Evolutionary conservation across 2,113 vertebrate species (phyloP).

Genomic region (Salvelinus sp.): DNA sequence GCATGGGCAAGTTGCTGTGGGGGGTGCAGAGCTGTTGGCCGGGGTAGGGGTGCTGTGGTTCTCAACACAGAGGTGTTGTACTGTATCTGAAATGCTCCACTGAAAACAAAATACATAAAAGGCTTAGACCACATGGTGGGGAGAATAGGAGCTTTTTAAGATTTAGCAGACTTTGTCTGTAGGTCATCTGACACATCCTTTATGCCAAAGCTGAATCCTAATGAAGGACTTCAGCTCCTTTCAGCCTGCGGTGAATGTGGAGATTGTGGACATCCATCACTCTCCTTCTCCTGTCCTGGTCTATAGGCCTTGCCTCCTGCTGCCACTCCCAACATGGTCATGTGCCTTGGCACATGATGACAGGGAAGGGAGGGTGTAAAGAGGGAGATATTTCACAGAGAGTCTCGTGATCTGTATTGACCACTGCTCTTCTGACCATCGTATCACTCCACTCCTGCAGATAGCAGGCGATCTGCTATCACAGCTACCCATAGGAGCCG

Average conservation of each 20-base stretch:
- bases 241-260: neutral
- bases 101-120: neutral
- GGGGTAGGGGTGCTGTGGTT: too few relatives aligned
- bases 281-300: too few relatives aligned
- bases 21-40: too few relatives aligned
- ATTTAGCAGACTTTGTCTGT: neutral
- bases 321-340: too few relatives aligned
- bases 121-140: neutral
- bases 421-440: neutral
- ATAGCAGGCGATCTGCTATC: conserved; percentile 1
- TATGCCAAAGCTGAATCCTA: neutral
- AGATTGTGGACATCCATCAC: too few relatives aligned
- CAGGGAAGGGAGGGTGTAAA: neutral
- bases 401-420: conserved; percentile 10
- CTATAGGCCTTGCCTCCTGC: too few relatives aligned
- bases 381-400: conserved; percentile 28
- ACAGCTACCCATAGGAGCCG: conserved; percentile 4
- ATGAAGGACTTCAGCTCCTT: neutral
- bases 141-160: neutral
- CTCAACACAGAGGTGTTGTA: neutral
- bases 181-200: neutral
- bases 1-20: too few relatives aligned
- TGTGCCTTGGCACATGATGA: too few relatives aligned
- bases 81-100: neutral
- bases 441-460: neutral